Base-by-base conservation (phyloP, 2,888 invertebrate genomes). In the Tillus elongatus region DNA sequence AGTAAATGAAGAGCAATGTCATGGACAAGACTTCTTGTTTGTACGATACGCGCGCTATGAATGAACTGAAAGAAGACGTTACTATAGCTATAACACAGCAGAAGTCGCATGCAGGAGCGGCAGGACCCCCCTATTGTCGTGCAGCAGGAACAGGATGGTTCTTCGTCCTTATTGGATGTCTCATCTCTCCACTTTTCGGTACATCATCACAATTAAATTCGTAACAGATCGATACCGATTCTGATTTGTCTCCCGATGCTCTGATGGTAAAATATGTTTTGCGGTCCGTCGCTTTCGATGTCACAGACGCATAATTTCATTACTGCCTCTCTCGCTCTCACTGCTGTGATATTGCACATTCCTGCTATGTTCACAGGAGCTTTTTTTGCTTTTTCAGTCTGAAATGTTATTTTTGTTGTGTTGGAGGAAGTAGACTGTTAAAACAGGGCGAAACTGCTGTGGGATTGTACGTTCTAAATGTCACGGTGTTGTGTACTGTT, bases 151-250 rank as follows among this genome's bases (percentile, higher is more conserved):
- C 24, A 19, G 24, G 6, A 19, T 19, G n/a, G 24, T 6, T 48
- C 52, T 46, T 46, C 52, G 44, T 52, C 55, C 57, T 56, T 56
- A 56, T 56, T 56, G 57, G 56, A 46, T 53, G 55, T 56, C 52
- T 56, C 55, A 51, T 52, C 54, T 52, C 54, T 53, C 54, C 52
- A 50, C 55, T 57, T 54, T 54, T 56, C 51, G 54, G 53, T 52
- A 51, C 54, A 54, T 50, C 53, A 52, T 54, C 50, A 54, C 55
- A 56, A 56, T 56, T 56, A 53, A 55, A 56, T 56, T 53, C 52
- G 54, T 54, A 56, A 55, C 54, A 56, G 54, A 58, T 56, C 57
- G 56, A 56, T 57, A 57, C 46, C 57, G 56, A 56, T 57, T 56
- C 46, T 50, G 33, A 37, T 53, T 54, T 54, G 51, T 52, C 51